phyloP scores from a whole-genome alignment of 2,113 vertebrate species.

The Thymallus thymallus region DNA sequence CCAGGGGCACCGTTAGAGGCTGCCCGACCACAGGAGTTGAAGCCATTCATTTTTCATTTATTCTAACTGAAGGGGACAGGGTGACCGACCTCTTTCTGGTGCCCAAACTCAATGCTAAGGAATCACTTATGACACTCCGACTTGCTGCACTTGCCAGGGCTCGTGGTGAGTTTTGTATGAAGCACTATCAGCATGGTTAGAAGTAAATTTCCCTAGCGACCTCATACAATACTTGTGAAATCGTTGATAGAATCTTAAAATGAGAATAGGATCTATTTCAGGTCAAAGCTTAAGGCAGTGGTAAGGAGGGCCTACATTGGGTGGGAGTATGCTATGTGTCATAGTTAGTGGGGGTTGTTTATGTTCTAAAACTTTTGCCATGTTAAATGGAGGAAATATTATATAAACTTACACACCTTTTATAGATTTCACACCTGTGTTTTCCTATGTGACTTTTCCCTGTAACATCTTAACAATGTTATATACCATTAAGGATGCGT shows the following conservation, averaged over 20 bases:
- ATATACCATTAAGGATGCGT: too few relatives aligned
- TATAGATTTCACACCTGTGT: too few relatives aligned
- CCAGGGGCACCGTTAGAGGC: constrained; percentile 5
- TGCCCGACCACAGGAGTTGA: not conserved
- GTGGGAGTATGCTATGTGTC: not conserved
- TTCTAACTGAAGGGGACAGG: constrained; percentile 1
- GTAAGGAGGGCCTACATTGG: not conserved
- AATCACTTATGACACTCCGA: not conserved
- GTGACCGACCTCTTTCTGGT: not conserved
- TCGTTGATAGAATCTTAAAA: not conserved
- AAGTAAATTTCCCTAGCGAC: constrained; percentile 1
- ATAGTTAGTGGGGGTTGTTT: not conserved
- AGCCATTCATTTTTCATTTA: not conserved
- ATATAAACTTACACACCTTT: too few relatives aligned
- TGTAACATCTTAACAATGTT: too few relatives aligned
- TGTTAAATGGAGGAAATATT: too few relatives aligned
- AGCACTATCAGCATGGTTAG: not conserved
- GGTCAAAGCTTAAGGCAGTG: not conserved
- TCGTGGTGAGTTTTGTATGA: not conserved
- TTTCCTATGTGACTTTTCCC: too few relatives aligned
- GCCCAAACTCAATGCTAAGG: constrained; percentile 1
- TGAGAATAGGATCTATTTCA: not conserved
- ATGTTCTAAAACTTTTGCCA: too few relatives aligned
- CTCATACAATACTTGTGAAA: not conserved
- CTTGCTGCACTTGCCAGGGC: not conserved